Evolutionary conservation across 1,140 invertebrate genomes (phyloP), one percentile per base, ranked within the genome.

Genomic region (Dendroctonus valens): DNA sequence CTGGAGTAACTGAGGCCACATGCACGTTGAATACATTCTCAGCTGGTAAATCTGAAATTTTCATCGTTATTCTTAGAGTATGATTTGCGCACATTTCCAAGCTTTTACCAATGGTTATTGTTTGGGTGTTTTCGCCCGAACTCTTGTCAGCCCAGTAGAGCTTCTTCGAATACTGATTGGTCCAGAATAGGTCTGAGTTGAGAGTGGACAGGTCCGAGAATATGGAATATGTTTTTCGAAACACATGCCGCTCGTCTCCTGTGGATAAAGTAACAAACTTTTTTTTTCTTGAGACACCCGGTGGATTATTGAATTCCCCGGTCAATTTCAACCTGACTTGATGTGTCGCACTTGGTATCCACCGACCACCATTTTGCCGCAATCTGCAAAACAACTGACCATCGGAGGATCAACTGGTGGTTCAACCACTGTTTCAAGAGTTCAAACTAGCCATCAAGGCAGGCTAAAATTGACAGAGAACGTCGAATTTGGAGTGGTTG

Each of bases 101-200:
- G 44, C 9, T 9, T 65, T 68, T 67, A 74, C 73, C 73, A 12
- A 82, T 63, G 14, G 55, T 70, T 12, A 79, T 70, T 52, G 73
- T 73, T 38, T 83, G 80, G 8, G 81, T 76, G 64, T 78, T 73
- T 40, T 74, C 71, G 0, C 78, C 77, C 14, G 72, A 65, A 48
- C 79, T 79, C 60, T 86, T 84, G 64, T 83, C 79, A 0, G 83
- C 80, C 87, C 87, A 89, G 70, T 82, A 84, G 0, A 90, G 70
- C 1, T 76, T 75, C 5, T 75, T 70, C 0, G 83, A 82, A 41
- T 79, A 76, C 52, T 78, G 65, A 60, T 82, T 83, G 3, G 82
- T 81, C 86, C 87, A 89, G 68, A 88, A 88, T 6, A 88, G 65
- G 68, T 84, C 80, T n/a, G 81, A 75, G 7, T 81, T 82, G 0